Evolutionary conservation across 2,113 vertebrate species (phyloP).

Genomic region (Chiloscyllium plagiosum): DNA sequence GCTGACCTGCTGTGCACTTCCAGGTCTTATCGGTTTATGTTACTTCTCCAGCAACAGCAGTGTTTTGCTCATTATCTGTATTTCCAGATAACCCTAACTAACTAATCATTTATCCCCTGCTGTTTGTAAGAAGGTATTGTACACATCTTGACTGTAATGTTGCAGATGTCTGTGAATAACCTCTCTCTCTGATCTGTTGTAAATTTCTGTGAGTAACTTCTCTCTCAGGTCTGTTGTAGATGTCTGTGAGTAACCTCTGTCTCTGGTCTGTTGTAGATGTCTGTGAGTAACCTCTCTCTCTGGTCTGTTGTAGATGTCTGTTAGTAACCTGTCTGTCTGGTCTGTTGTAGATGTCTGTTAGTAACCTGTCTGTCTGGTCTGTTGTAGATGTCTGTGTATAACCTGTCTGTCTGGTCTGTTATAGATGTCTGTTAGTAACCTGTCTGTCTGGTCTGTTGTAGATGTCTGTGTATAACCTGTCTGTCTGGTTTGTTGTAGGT

Average conservation of each 20-base stretch:
- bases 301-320: neutral
- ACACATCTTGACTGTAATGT: neutral
- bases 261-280: neutral
- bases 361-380: neutral
- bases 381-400: neutral
- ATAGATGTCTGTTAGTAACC: neutral
- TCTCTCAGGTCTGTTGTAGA: too few species aligned
- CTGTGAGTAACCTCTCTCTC: neutral
- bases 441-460: too few species aligned
- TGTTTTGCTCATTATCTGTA: neutral
- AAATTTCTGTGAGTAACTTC: neutral
- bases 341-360: neutral
- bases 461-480: neutral
- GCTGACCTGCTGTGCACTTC: neutral
- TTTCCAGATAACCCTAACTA: neutral
- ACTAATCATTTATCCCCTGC: neutral
- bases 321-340: neutral
- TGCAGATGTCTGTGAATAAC: neutral
- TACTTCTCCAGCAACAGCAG: neutral
- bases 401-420: neutral
- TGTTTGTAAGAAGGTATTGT: neutral
- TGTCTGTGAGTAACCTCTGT: neutral
- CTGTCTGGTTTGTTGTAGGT: neutral
- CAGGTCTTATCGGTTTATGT: neutral
- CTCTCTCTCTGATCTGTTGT: neutral